Percentiles rank a stretch among this genome's conserved stretches.
These are phyloP conservation scores for Ferrisia virgata DNA, from an alignment of 2,888 invertebrate genomes.

Conservation along the genomic window DNA sequence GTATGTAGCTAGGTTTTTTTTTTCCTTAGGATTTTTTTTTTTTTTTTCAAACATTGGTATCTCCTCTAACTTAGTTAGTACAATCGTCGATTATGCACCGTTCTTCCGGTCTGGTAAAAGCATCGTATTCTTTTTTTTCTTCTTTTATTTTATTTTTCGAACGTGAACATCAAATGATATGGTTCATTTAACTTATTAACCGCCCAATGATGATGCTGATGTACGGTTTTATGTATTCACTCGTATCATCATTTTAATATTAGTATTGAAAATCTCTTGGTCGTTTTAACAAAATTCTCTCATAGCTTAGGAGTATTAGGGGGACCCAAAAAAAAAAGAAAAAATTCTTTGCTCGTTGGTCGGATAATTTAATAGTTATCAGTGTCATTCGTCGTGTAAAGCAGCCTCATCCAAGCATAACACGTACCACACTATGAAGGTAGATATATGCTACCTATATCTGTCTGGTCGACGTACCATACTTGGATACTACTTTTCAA, in stretches of 20 bases:
- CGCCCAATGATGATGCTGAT: background rate
- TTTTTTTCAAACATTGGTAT: no score
- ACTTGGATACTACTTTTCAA: background rate
- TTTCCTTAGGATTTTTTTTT: background rate
- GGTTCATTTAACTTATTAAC: constrained; percentile 39
- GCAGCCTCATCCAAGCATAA: constrained; percentile 5
- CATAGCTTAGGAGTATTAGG: no score
- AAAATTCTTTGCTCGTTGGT: background rate
- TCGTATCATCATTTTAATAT: constrained; percentile 43
- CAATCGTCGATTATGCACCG: constrained; percentile 31
- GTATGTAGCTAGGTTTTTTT: background rate
- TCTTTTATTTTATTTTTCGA: background rate
- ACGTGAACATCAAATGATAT: constrained; percentile 6
- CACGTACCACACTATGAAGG: no score
- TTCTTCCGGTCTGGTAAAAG: constrained; percentile 39
- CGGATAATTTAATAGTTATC: constrained; percentile 15
- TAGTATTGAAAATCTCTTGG: background rate
- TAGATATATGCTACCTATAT: no score
- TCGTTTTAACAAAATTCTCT: background rate
- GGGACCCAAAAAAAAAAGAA: no score
- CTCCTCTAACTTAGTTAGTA: no score
- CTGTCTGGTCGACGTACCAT: no score
- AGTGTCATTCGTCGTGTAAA: background rate
- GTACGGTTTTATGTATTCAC: constrained; percentile 1
- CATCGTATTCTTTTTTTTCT: background rate